These are phyloP conservation scores for Enteromius mattozi DNA, from an alignment of 2,797 vertebrate genomes.

Conservation along the genomic window DNA sequence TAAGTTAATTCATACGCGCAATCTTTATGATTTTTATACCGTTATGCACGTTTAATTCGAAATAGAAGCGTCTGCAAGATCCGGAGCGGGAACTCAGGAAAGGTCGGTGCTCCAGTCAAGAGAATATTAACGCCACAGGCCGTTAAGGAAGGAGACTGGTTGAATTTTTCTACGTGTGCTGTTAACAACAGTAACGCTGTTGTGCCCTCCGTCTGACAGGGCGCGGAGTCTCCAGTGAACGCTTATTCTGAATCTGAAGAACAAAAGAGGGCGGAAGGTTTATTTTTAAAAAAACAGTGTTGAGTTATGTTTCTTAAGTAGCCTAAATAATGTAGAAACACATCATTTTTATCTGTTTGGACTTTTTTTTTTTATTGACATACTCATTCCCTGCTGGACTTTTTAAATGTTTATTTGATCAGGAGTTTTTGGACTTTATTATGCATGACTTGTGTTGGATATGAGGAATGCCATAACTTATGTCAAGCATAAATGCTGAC, in stretches of 20 bases:
- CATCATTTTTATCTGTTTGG: conserved; percentile 1
- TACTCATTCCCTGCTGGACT: background rate
- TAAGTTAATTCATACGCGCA: background rate
- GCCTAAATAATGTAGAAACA: background rate
- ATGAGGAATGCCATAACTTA: background rate
- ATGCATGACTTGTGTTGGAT: background rate
- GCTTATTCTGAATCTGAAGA: background rate
- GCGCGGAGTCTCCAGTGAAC: background rate
- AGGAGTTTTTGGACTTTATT: background rate
- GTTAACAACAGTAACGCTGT: background rate
- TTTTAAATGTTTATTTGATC: background rate
- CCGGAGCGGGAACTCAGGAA: conserved; percentile 78
- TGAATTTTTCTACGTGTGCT: conserved; percentile 27
- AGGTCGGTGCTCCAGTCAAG: conserved; percentile 78
- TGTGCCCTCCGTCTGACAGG: background rate
- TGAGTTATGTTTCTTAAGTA: conserved; percentile 44
- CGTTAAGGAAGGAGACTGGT: conserved; percentile 55
- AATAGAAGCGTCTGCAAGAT: conserved; percentile 45
- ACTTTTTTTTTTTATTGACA: background rate
- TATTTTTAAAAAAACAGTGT: conserved; percentile 36
- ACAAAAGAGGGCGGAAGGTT: conserved; percentile 28
- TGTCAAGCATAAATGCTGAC: background rate
- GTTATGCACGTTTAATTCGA: background rate
- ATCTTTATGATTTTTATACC: background rate
- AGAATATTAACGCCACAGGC: conserved; percentile 68